Conservation (phyloP, 2,113 vertebrate species). For the Mirza zaza region DNA sequence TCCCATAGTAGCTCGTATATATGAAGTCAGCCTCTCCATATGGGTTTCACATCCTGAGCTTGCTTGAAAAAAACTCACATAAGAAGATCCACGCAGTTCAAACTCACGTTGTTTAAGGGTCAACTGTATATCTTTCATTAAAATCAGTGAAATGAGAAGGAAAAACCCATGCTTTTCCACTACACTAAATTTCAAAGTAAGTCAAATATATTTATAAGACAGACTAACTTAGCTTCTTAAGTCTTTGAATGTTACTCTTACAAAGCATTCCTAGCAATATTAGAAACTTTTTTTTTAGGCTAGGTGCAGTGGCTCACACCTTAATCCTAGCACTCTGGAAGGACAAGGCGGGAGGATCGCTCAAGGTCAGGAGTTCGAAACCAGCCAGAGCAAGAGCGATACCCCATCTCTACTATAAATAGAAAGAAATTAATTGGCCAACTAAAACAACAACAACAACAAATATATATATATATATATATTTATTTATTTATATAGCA, state of each 20-base stretch:
- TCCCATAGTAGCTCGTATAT: not conserved
- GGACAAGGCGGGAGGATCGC: too few species aligned
- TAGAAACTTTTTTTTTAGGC: not conserved
- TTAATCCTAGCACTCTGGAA: too few species aligned
- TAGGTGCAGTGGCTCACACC: too few species aligned
- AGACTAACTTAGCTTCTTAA: not conserved
- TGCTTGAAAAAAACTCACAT: not conserved
- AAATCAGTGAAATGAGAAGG: not conserved
- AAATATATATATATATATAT: too few species aligned
- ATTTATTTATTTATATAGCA: too few species aligned
- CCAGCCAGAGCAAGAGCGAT: too few species aligned
- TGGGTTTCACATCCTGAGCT: not conserved
- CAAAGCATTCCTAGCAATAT: not conserved
- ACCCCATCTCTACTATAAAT: too few species aligned
- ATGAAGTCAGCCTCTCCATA: not conserved
- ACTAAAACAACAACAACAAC: too few species aligned
- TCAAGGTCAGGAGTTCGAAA: too few species aligned
- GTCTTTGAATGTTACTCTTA: not conserved
- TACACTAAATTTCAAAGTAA: not conserved
- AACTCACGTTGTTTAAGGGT: not conserved
- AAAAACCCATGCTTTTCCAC: not conserved
- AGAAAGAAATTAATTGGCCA: too few species aligned
- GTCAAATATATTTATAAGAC: not conserved
- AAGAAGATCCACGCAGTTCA: not conserved
- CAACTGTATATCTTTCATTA: not conserved